phyloP scores from a whole-genome alignment of 1,140 invertebrate genomes.

The Brachionus rubens region DNA sequence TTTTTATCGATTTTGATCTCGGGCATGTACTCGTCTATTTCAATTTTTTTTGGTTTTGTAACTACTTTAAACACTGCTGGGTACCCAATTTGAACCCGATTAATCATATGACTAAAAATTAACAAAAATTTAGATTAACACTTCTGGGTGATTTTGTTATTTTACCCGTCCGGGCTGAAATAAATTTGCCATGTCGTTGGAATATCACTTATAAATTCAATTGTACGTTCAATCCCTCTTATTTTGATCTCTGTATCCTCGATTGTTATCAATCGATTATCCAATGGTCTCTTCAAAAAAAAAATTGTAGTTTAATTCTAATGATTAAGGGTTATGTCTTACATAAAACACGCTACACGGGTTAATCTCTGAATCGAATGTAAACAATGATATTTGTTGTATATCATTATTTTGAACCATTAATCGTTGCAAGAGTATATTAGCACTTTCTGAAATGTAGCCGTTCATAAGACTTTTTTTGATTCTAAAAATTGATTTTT shows the following conservation, averaged over 20 bases:
- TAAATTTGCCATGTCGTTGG: constrained; percentile 60
- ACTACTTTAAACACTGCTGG: constrained; percentile 59
- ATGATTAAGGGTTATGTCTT: constrained; percentile 49
- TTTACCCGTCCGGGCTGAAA: constrained; percentile 57
- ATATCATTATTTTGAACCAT: constrained; percentile 55
- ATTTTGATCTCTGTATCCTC: constrained; percentile 54
- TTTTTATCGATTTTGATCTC: constrained; percentile 58
- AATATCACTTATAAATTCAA: constrained; percentile 56
- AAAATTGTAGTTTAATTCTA: constrained; percentile 22
- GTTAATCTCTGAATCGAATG: constrained; percentile 59
- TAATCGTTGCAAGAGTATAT: constrained; percentile 57
- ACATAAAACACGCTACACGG: constrained; percentile 57
- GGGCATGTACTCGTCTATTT: constrained; percentile 57
- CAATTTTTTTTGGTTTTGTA: constrained; percentile 53
- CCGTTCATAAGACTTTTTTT: constrained; percentile 52
- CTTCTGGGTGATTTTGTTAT: background rate
- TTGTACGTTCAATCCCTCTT: constrained; percentile 54
- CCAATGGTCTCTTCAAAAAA: constrained; percentile 51
- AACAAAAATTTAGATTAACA: background rate
- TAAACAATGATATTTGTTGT: constrained; percentile 54
- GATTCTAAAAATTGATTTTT: constrained; percentile 4
- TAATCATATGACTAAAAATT: constrained; percentile 55
- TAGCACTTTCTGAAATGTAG: constrained; percentile 60
- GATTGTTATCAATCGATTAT: constrained; percentile 54
- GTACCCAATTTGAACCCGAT: constrained; percentile 59